These are phyloP conservation scores for Salvelinus namaycush DNA, from an alignment of 2,113 vertebrate genomes.

Conservation along the genomic window DNA sequence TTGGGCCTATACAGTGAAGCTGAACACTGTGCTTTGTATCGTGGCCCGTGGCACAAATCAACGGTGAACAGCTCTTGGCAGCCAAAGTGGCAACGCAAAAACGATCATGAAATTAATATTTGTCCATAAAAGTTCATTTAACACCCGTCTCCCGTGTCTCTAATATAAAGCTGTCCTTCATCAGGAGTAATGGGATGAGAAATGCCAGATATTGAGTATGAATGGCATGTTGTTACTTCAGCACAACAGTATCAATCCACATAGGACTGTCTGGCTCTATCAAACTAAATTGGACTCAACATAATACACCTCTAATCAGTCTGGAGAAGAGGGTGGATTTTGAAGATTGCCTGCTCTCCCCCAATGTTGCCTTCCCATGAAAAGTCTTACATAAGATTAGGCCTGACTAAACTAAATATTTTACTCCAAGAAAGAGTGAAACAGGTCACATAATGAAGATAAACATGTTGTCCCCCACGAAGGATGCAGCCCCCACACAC, in stretches of 20 bases:
- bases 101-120: slow-evolving; percentile 17
- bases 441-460: too few species aligned
- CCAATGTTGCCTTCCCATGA: too few species aligned
- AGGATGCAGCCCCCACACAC: too few species aligned
- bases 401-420: too few species aligned
- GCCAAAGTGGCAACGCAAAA: not conserved
- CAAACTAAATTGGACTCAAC: not conserved
- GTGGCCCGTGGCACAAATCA: slow-evolving; percentile 31
- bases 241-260: not conserved
- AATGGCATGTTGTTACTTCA: slow-evolving; percentile 1
- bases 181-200: not conserved
- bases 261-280: not conserved
- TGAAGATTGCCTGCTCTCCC: not conserved
- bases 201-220: not conserved
- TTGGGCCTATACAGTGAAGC: slow-evolving; percentile 2
- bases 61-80: slow-evolving; percentile 37
- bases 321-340: not conserved
- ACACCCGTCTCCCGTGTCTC: slow-evolving; percentile 4
- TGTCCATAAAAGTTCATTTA: slow-evolving; percentile 13
- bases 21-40: slow-evolving; percentile 35
- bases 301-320: not conserved
- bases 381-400: too few species aligned
- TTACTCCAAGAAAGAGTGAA: too few species aligned
- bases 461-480: too few species aligned
- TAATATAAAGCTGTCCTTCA: slow-evolving; percentile 14